A percentile compares a stretch with the other conserved stretches of the same genome.
phyloP scores from a whole-genome alignment of 1,140 invertebrate genomes.

The Cotesia typhae region DNA sequence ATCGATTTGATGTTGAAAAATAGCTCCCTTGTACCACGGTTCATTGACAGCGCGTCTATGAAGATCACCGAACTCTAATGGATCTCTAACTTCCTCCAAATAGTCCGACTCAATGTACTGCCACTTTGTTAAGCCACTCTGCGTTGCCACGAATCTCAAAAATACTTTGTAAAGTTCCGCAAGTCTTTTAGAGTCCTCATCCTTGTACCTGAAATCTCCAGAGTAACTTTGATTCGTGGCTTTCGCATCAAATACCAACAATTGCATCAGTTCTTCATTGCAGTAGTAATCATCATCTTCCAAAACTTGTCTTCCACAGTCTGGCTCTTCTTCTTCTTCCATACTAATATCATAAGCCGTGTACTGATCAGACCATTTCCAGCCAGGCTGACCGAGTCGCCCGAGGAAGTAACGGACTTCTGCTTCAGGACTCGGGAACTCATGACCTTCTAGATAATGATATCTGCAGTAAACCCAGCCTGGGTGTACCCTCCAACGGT shows the following conservation, averaged over 20 bases:
- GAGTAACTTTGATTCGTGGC: slow-evolving; percentile 77
- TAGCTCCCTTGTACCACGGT: slow-evolving; percentile 91
- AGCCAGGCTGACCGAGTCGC: slow-evolving; percentile 68
- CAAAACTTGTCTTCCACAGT: slow-evolving; percentile 72
- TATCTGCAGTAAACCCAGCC: slow-evolving; percentile 92
- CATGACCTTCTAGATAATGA: slow-evolving; percentile 79
- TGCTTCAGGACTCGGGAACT: slow-evolving; percentile 75
- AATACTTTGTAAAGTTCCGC: slow-evolving; percentile 74
- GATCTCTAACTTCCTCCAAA: slow-evolving; percentile 41
- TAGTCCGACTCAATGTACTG: slow-evolving; percentile 67
- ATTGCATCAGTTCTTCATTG: slow-evolving; percentile 84
- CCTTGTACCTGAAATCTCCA: slow-evolving; percentile 68
- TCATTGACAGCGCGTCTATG: slow-evolving; percentile 87
- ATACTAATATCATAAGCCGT: slow-evolving; percentile 44
- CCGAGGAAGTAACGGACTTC: slow-evolving; percentile 80
- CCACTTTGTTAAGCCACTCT: slow-evolving; percentile 88
- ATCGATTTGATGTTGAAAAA: slow-evolving; percentile 83
- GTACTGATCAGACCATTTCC: slow-evolving; percentile 71
- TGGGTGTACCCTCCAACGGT: slow-evolving; percentile 86
- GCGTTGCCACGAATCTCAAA: slow-evolving; percentile 84
- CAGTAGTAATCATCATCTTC: slow-evolving; percentile 80
- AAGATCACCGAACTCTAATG: slow-evolving; percentile 80
- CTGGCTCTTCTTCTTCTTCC: slow-evolving; percentile 36
- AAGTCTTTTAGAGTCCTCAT: slow-evolving; percentile 63
- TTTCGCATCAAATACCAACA: slow-evolving; percentile 88